A percentile compares a stretch with the other conserved stretches of the same genome.
phyloP scores from a whole-genome alignment of 1,140 invertebrate species.

The Monochamus saltuarius region DNA sequence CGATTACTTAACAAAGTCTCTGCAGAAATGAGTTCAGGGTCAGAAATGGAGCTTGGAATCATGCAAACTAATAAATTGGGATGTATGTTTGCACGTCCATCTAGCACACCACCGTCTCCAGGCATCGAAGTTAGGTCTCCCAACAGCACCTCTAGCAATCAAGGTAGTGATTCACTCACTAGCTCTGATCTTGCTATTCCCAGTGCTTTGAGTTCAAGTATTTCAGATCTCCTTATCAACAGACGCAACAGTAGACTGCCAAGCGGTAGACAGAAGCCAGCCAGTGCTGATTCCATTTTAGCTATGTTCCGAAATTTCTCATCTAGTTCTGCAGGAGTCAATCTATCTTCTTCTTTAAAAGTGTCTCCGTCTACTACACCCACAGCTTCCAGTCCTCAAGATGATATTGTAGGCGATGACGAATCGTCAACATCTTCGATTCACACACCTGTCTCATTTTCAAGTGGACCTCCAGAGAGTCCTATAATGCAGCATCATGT shows the following conservation, averaged over 20 bases:
- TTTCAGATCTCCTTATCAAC: slow-evolving; percentile 45
- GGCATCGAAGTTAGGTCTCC: slow-evolving; percentile 60
- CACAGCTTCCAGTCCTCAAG: slow-evolving; percentile 67
- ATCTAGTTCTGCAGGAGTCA: slow-evolving; percentile 56
- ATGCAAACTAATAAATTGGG: slow-evolving; percentile 48
- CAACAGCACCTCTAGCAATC: slow-evolving; percentile 65
- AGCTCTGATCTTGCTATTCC: slow-evolving; percentile 61
- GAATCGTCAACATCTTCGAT: slow-evolving; percentile 62
- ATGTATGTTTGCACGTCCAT: slow-evolving; percentile 50
- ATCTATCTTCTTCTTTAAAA: slow-evolving; percentile 56
- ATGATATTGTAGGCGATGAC: slow-evolving; percentile 64
- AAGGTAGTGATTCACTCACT: slow-evolving; percentile 69
- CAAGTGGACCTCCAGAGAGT: slow-evolving; percentile 59
- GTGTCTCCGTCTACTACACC: slow-evolving; percentile 64
- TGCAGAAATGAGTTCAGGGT: slow-evolving; percentile 70
- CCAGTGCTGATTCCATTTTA: slow-evolving; percentile 72
- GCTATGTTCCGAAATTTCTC: slow-evolving; percentile 72
- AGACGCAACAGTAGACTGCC: slow-evolving; percentile 30
- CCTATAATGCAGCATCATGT: slow-evolving; percentile 52
- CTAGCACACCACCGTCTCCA: slow-evolving; percentile 56
- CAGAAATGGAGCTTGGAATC: slow-evolving; percentile 62
- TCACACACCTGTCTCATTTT: slow-evolving; percentile 58
- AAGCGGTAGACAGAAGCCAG: slow-evolving; percentile 57
- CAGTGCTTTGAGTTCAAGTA: slow-evolving; percentile 46
- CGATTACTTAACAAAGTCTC: slow-evolving; percentile 70